Base-by-base conservation (phyloP, 2,797 vertebrate species). In the Distichodus sexfasciatus region DNA sequence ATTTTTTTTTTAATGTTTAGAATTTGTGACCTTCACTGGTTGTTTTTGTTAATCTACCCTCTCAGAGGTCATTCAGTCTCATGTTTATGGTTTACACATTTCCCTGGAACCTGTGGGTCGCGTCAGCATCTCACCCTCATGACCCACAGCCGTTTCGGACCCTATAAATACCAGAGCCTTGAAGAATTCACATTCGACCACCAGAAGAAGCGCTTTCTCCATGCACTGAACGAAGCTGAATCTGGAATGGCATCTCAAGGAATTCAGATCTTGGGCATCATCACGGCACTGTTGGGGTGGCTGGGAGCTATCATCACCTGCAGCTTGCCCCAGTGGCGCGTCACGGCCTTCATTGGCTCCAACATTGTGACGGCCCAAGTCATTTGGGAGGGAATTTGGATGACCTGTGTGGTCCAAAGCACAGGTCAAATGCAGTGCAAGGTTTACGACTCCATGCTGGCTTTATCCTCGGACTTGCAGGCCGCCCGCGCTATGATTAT, bases 361-460 rank as follows among this genome's bases (percentile, higher is more conserved):
- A 93, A 93, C 81, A 92, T 91, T 67, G 86, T 92, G 46, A 91
- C 89, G 0, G 89, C 91, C 2, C 90, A 92, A 82, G 84, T 75
- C 64, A 71, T 90, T 68, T 93, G 91, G 91, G 87, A 91, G 76
- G 91, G 91, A 19, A 71, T 92, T 80, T 93, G 91, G 91, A 91
- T 93, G 90, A 86, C 78, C 86, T 93, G 91, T n/a, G 89, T 89
- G 71, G 90, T 92, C 36, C 91, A 92, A 75, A 91, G 91, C 11
- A 93, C 91, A 0, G 91, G 89, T 0, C 90, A 91, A 76, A 92
- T 92, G 91, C 90, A 91, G 79, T 92, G 91, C 51, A 91, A 91
- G 68, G 74, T 91, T n/a, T 90, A 92, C 2, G 90, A 93, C 79
- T 92, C 90, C 43, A 76, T 93, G 84, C 77, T 93, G 75, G 89